These are phyloP conservation scores for Corythoichthys haematopterus DNA, from an alignment of 2,113 vertebrate genomes.

Conservation along the genomic window DNA sequence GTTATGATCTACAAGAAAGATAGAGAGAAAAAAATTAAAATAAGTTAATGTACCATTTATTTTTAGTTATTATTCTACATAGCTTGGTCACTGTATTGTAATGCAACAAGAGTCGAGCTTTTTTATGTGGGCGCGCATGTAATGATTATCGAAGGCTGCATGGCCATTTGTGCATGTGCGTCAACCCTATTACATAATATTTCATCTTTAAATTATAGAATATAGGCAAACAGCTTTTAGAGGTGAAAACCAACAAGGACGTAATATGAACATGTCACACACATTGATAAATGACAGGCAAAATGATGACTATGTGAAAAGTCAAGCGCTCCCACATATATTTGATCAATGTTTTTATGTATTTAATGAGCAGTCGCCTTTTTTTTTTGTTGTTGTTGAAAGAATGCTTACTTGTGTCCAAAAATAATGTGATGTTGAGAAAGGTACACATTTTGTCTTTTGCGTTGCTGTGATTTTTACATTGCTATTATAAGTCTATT, in stretches of 20 bases:
- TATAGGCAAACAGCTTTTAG: slow-evolving; percentile 12
- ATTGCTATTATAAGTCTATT: too few species aligned
- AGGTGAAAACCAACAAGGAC: slow-evolving; percentile 10
- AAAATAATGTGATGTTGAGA: too few species aligned
- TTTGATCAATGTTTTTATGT: not conserved
- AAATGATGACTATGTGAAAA: not conserved
- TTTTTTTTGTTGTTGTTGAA: too few species aligned
- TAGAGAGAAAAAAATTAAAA: slow-evolving; percentile 5
- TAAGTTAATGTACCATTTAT: not conserved
- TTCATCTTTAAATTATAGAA: slow-evolving; percentile 16
- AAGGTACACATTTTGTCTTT: too few species aligned
- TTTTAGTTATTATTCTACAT: slow-evolving; percentile 3
- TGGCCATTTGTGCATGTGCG: slow-evolving; percentile 14
- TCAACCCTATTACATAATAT: slow-evolving; percentile 17
- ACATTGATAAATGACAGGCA: not conserved
- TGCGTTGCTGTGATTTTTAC: too few species aligned
- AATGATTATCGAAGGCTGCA: slow-evolving; percentile 12
- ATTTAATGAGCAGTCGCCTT: not conserved
- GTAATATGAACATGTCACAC: not conserved
- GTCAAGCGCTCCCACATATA: not conserved
- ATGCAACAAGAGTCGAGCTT: not conserved
- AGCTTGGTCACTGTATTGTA: not conserved
- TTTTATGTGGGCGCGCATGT: not conserved
- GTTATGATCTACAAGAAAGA: slow-evolving; percentile 62
- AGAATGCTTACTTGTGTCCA: too few species aligned